Conservation (phyloP, 2,888 invertebrate species). For the Clitarchus hookeri region DNA sequence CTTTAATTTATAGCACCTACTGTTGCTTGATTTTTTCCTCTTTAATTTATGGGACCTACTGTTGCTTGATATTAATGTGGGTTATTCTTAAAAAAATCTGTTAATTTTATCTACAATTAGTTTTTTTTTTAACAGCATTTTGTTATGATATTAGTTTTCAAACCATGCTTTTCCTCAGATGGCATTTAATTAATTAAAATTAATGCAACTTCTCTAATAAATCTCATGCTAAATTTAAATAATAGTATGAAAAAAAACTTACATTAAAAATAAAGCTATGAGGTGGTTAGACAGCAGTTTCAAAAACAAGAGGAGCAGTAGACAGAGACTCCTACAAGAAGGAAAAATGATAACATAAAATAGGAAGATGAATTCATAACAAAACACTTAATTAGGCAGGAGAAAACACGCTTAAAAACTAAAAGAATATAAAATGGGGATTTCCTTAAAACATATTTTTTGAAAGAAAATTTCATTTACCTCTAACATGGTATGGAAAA, state of each 20-base stretch:
- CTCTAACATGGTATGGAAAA: too few relatives aligned
- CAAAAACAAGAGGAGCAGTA: constrained; percentile 42
- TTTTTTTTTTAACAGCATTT: constrained; percentile 17
- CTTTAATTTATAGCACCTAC: too few relatives aligned
- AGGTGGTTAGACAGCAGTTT: constrained; percentile 45
- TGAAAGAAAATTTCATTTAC: too few relatives aligned
- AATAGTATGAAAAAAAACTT: constrained; percentile 39
- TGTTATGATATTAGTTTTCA: constrained; percentile 14
- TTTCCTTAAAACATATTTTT: background rate
- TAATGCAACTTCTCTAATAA: constrained; percentile 11
- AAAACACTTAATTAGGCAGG: constrained; percentile 16
- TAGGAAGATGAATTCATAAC: constrained; percentile 3
- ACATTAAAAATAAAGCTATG: constrained; percentile 43
- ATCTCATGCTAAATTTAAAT: constrained; percentile 7
- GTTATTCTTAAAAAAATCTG: background rate
- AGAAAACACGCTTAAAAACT: constrained; percentile 24
- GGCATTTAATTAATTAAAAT: background rate
- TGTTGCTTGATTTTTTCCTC: too few relatives aligned
- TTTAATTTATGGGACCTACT: too few relatives aligned
- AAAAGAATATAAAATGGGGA: background rate
- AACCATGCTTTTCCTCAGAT: background rate
- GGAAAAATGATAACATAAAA: constrained; percentile 33
- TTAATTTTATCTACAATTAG: constrained; percentile 10
- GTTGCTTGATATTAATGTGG: too few relatives aligned
- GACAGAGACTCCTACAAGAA: constrained; percentile 40